A percentile compares a stretch with the other conserved stretches of the same genome.
Evolutionary conservation across 92 coral and sea anemone species (phyloP).

Genomic region (Paramuricea clavata): DNA sequence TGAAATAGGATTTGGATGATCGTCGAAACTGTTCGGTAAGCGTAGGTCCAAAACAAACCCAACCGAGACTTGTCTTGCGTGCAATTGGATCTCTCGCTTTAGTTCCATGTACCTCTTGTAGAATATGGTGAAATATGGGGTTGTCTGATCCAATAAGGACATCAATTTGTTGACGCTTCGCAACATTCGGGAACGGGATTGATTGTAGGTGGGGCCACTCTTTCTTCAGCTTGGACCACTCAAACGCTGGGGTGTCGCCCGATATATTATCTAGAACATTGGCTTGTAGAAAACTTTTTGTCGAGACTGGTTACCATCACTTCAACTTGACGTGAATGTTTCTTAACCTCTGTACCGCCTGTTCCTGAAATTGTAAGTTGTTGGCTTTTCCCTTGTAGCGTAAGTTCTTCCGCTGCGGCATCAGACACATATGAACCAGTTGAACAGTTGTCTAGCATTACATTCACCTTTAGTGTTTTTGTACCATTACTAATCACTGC

Average conservation of each 20-base stretch:
- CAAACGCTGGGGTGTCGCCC: constrained; percentile 25
- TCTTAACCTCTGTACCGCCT: constrained; percentile 21
- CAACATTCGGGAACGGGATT: constrained; percentile 36
- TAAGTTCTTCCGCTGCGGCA: constrained; percentile 61
- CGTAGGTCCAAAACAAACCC: constrained; percentile 71
- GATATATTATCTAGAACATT: constrained; percentile 29
- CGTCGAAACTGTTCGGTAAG: constrained; percentile 41
- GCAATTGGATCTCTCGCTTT: constrained; percentile 22
- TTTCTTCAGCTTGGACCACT: constrained; percentile 25
- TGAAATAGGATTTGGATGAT: constrained; percentile 47
- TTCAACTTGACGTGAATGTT: constrained; percentile 13
- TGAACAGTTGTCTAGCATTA: constrained; percentile 76
- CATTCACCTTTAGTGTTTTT: constrained; percentile 62
- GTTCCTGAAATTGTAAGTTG: constrained; percentile 21
- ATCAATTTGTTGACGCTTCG: constrained; percentile 21
- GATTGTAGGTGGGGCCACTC: constrained; percentile 27
- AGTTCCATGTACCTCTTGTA: constrained; percentile 15
- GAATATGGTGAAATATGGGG: constrained; percentile 31
- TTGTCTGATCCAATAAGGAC: constrained; percentile 19
- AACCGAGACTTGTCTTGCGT: constrained; percentile 41
- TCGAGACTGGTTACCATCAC: not conserved
- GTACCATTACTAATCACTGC: constrained; percentile 48
- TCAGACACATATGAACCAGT: constrained; percentile 65
- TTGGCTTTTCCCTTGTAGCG: constrained; percentile 55
- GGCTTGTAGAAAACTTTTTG: constrained; percentile 20